A percentile compares a stretch with the other conserved stretches of the same genome.
Evolutionary conservation across 1,140 invertebrate genomes (phyloP).

Genomic region (Pantala flavescens): DNA sequence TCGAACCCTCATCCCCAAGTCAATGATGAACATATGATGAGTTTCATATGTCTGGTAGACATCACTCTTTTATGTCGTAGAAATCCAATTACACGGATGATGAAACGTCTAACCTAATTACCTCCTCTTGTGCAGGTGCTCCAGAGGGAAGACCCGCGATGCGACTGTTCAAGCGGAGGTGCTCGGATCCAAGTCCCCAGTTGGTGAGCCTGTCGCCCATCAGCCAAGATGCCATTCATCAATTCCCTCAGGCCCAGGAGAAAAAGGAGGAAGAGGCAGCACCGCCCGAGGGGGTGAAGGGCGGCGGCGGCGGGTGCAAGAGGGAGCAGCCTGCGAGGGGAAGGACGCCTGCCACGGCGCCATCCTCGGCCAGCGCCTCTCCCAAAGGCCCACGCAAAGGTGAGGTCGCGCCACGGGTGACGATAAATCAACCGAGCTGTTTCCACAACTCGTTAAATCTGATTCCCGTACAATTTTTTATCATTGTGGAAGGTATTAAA

Average conservation of each 20-base stretch:
- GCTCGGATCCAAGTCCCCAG: constrained; percentile 40
- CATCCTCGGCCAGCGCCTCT: constrained; percentile 26
- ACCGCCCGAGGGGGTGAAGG: constrained; percentile 14
- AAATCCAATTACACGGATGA: too few species aligned
- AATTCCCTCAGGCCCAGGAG: constrained; percentile 14
- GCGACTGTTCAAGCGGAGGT: constrained; percentile 41
- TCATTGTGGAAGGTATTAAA: too few species aligned
- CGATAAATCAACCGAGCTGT: too few species aligned
- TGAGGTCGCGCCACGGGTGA: neutral
- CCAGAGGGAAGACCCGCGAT: constrained; percentile 26
- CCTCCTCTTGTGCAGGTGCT: too few species aligned
- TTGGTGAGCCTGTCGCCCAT: constrained; percentile 42
- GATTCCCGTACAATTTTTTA: too few species aligned
- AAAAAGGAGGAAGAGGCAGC: constrained; percentile 18
- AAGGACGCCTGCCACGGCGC: neutral
- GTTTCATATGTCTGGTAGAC: too few species aligned
- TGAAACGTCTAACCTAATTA: too few species aligned
- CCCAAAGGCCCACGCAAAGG: constrained; percentile 28
- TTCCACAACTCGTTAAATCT: too few species aligned
- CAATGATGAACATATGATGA: too few species aligned
- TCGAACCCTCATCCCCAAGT: too few species aligned
- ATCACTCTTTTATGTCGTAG: too few species aligned
- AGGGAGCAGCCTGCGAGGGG: neutral
- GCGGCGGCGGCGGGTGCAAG: neutral
- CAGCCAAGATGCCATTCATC: constrained; percentile 29